Percentiles rank a stretch among this genome's conserved stretches.
Conservation (phyloP, 2,113 vertebrate genomes). For the Crocuta crocuta region DNA sequence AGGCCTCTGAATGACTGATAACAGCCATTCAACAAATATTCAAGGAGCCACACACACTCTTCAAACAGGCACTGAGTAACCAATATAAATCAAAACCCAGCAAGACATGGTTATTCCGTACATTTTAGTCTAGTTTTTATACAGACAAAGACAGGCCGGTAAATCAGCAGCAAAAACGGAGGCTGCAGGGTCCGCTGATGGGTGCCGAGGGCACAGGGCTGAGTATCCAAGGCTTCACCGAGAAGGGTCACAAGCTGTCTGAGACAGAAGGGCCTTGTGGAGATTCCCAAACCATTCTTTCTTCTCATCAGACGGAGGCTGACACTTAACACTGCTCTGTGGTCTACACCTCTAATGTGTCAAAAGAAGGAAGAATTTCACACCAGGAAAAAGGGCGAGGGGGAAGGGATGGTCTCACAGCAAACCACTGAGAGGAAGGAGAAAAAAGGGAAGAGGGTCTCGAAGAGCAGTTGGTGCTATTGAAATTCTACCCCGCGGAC, state of each 20-base stretch:
- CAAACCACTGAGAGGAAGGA: not conserved
- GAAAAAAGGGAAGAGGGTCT: not conserved
- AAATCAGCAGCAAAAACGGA: not conserved
- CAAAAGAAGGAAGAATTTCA: not conserved
- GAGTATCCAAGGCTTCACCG: too few relatives aligned
- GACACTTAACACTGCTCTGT: not conserved
- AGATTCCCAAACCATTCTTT: not conserved
- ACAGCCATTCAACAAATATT: not conserved
- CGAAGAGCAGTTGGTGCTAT: too few relatives aligned
- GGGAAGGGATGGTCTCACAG: not conserved
- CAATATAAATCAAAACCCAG: not conserved
- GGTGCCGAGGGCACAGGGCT: not conserved
- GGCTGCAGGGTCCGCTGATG: too few relatives aligned
- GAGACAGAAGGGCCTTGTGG: not conserved
- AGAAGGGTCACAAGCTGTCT: not conserved
- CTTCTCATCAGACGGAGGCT: not conserved
- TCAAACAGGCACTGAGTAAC: not conserved
- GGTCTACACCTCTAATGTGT: not conserved
- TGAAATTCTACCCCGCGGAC: not conserved
- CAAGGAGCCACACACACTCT: not conserved
- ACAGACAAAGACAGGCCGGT: not conserved
- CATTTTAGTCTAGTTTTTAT: not conserved
- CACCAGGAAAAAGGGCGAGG: not conserved
- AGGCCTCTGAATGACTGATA: not conserved
- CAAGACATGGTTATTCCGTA: not conserved